Percentiles rank a stretch among this genome's conserved stretches.
Evolutionary conservation across 2,888 invertebrate genomes (phyloP).

Genomic region (Lithosia quadra): DNA sequence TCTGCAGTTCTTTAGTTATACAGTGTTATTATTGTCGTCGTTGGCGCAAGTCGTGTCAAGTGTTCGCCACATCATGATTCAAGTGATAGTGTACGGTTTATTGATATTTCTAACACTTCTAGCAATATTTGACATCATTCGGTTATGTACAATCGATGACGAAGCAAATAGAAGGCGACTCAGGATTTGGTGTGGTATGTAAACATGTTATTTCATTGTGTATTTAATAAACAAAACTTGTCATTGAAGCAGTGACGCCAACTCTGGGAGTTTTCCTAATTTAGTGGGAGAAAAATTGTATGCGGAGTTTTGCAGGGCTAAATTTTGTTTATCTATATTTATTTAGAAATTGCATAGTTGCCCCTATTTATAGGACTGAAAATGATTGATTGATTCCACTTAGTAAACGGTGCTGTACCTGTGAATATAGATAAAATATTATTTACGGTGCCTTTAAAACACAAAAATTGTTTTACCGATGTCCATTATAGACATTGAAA

Average conservation of each 20-base stretch:
- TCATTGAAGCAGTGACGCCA: not conserved
- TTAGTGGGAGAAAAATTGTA: not conserved
- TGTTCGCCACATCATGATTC: slow-evolving; percentile 56
- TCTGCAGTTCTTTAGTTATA: slow-evolving; percentile 13
- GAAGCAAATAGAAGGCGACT: slow-evolving; percentile 46
- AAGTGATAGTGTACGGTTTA: slow-evolving; percentile 61
- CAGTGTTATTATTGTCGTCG: slow-evolving; percentile 43
- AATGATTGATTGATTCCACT: no score
- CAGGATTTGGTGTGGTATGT: slow-evolving; percentile 58
- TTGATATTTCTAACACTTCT: slow-evolving; percentile 60
- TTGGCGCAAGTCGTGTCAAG: slow-evolving; percentile 34
- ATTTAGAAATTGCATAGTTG: no score
- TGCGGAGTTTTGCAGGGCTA: not conserved
- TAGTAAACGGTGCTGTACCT: no score
- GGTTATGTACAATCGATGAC: slow-evolving; percentile 55
- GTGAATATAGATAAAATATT: no score
- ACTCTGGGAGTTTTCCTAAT: not conserved
- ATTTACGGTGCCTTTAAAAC: no score
- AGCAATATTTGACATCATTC: slow-evolving; percentile 61
- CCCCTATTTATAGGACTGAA: no score
- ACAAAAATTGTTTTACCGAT: no score
- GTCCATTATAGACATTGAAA: not conserved
- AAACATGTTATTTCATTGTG: not conserved
- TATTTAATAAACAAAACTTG: slow-evolving; percentile 25
- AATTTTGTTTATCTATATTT: not conserved